These are phyloP conservation scores for Rhadina sibilatrix DNA, from an alignment of 2,113 vertebrate species.

Conservation along the genomic window DNA sequence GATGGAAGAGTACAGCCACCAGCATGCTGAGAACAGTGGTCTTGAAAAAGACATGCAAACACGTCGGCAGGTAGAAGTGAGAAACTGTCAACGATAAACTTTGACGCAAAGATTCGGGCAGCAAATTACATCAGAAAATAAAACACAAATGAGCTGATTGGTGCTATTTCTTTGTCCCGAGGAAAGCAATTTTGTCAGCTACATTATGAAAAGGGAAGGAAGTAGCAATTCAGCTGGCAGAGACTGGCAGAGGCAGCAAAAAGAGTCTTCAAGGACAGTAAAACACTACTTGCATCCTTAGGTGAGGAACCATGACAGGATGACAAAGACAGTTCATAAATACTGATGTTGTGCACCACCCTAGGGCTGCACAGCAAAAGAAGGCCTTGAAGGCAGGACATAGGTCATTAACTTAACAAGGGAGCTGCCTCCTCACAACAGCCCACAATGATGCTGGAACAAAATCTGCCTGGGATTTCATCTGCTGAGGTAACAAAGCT, in stretches of 20 bases:
- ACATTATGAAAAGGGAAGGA: slow-evolving; percentile 19
- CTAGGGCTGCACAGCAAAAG: neutral
- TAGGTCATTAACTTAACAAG: slow-evolving; percentile 16
- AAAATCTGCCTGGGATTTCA: neutral
- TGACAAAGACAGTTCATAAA: neutral
- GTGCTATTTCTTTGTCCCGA: neutral
- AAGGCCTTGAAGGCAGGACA: neutral
- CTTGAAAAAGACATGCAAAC: neutral
- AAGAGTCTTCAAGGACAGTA: slow-evolving; percentile 18
- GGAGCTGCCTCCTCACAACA: neutral
- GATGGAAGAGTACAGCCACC: neutral
- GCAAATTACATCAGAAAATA: slow-evolving; percentile 8
- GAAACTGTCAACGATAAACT: neutral
- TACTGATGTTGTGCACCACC: neutral
- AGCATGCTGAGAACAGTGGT: neutral
- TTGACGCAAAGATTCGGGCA: neutral
- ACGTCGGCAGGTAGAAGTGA: neutral
- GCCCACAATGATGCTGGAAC: neutral
- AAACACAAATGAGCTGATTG: neutral
- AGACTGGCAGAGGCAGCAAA: slow-evolving; percentile 7
- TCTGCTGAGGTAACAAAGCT: neutral
- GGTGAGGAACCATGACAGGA: slow-evolving; percentile 15
- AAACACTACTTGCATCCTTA: neutral
- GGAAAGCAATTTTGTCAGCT: slow-evolving; percentile 26
- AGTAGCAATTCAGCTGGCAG: slow-evolving; percentile 25